Evolutionary conservation across 2,888 invertebrate genomes (phyloP), one percentile per base, ranked within the genome.

Genomic region (Frankliniella intonsa): DNA sequence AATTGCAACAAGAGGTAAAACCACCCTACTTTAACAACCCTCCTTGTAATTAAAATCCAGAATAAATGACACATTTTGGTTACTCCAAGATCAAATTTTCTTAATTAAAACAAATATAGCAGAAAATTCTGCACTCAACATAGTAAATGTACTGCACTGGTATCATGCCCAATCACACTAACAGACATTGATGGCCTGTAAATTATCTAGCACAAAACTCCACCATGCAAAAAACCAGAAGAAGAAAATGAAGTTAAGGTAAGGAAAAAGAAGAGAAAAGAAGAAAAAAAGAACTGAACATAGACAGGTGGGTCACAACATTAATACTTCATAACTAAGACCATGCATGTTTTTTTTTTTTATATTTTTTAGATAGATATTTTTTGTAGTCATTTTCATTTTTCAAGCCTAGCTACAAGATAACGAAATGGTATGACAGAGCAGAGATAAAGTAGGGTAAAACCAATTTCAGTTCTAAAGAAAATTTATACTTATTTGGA

Each of bases 201-300:
- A 51, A 81, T 38, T 80, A 14, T 49, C 80, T 38, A 80, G 3
- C n/a, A 38, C 0, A 82, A 81, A 50, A 81, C 81, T 1, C 11
- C n/a, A 9, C n/a, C 81, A 82, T 11, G 55, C 50, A 25, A 82
- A 80, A n/a, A 38, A 80, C 80, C 80, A 82, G 65, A 82, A 83
- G 82, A 83, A 82, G 81, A 83, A 79, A 81, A 79, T 83, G 81
- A 19, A 83, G 65, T 82, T 76, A 80, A 83, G 80, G 81, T 65
- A 82, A 83, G 84, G 84, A 84, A 85, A 82, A 85, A 85, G 85
- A 87, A 86, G 87, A 81, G 82, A 27, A 83, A 81, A 82, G 49
- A 76, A 82, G 49, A 76, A 7, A 19, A 11, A 80, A 22, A 49
- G 50, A 79, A 80, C 79, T 50, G 51, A 49, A 81, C 38, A 79